These are phyloP conservation scores for Sitta carolinensis DNA, from an alignment of 2,797 vertebrate species.

Conservation along the genomic window DNA sequence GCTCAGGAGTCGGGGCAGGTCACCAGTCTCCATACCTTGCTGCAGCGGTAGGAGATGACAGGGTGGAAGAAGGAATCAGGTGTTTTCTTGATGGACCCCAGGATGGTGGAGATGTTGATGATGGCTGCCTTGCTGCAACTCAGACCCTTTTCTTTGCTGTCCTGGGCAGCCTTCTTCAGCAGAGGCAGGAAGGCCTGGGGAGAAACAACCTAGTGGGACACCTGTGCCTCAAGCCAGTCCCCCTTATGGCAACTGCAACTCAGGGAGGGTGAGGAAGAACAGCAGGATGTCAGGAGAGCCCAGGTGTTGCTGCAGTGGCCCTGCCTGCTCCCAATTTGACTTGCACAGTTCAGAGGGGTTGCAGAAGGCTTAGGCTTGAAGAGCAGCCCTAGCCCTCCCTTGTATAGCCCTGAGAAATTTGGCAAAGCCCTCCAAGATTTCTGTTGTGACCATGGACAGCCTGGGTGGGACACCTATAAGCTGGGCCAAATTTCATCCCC, in stretches of 20 bases:
- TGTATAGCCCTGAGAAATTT: rapidly evolving
- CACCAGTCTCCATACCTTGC: constrained; percentile 60
- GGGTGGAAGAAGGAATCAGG: not conserved
- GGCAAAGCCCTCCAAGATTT: not conserved
- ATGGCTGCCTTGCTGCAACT: constrained; percentile 76
- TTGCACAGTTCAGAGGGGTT: not conserved
- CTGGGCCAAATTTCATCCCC: not conserved
- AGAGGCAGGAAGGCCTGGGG: constrained; percentile 75
- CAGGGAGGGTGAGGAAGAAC: not conserved
- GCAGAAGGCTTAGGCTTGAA: not conserved
- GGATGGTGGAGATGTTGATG: constrained; percentile 69
- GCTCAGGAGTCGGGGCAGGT: rapidly evolving
- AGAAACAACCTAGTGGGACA: not conserved
- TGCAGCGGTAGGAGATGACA: constrained; percentile 67
- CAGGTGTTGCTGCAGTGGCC: not conserved
- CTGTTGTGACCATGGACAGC: rapidly evolving
- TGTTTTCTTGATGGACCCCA: constrained; percentile 55
- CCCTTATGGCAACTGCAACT: not conserved
- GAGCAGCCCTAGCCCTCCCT: not conserved
- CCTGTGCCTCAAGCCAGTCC: not conserved
- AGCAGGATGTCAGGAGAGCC: not conserved
- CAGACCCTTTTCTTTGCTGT: constrained; percentile 60
- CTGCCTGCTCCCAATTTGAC: not conserved
- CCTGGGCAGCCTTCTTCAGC: constrained; percentile 66
- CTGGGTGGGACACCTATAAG: rapidly evolving